A percentile compares a stretch with the other conserved stretches of the same genome.
phyloP scores from a whole-genome alignment of 2,113 vertebrate species.

The Varanus salvator region DNA sequence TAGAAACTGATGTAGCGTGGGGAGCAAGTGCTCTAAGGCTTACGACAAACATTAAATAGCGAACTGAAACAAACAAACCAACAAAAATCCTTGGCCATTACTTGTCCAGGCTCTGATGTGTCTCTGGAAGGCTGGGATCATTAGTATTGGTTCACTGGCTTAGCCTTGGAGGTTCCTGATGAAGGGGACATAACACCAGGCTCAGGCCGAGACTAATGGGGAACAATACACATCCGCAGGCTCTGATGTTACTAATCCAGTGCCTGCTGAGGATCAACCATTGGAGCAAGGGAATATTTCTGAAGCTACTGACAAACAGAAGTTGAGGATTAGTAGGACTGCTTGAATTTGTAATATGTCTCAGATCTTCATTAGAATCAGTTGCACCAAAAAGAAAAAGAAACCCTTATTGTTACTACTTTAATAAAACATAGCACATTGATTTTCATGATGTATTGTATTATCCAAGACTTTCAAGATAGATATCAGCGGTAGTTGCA shows the following conservation, averaged over 20 bases:
- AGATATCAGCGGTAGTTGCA: background rate
- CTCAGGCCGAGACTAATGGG: slow-evolving; percentile 75
- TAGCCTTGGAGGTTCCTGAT: slow-evolving; percentile 65
- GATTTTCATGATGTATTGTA: background rate
- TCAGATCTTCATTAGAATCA: slow-evolving; percentile 54
- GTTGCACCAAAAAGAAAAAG: slow-evolving; percentile 29
- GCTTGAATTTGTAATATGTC: slow-evolving; percentile 58
- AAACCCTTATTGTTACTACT: background rate
- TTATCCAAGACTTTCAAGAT: slow-evolving; percentile 11
- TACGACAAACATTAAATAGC: slow-evolving; percentile 59
- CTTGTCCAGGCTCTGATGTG: slow-evolving; percentile 47
- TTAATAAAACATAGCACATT: background rate
- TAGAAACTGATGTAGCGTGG: slow-evolving; percentile 39
- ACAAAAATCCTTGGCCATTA: slow-evolving; percentile 61
- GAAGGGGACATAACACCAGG: slow-evolving; percentile 69
- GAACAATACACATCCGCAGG: slow-evolving; percentile 71
- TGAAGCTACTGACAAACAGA: slow-evolving; percentile 65
- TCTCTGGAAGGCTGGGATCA: slow-evolving; percentile 69
- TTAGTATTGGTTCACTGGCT: slow-evolving; percentile 75
- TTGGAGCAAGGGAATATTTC: slow-evolving; percentile 67
- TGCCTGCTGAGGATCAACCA: slow-evolving; percentile 68
- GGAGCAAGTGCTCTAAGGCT: slow-evolving; percentile 54
- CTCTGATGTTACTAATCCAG: slow-evolving; percentile 73
- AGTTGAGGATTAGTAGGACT: slow-evolving; percentile 66
- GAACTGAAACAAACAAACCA: slow-evolving; percentile 33